Evolutionary conservation across 2,113 vertebrate species (phyloP).

Genomic region (Rattus rattus): DNA sequence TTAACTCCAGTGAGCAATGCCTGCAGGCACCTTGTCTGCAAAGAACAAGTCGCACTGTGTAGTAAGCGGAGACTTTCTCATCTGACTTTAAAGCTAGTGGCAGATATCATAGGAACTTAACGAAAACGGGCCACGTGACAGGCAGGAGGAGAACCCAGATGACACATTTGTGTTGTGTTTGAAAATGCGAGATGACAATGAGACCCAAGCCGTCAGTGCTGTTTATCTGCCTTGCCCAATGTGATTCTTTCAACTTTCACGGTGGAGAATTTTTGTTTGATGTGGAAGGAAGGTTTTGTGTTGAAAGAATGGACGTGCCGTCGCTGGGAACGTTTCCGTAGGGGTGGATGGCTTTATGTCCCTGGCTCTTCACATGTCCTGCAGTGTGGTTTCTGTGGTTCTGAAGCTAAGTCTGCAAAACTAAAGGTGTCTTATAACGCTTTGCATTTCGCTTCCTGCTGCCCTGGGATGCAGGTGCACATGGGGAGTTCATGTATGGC

Average conservation of each 20-base stretch:
- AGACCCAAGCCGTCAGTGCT: neutral
- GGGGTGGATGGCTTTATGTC: neutral
- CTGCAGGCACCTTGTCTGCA: neutral
- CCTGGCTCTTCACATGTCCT: neutral
- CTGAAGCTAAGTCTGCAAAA: slow-evolving; percentile 56
- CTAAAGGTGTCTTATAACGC: slow-evolving; percentile 63
- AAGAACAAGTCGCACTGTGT: neutral
- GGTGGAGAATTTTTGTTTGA: slow-evolving; percentile 47
- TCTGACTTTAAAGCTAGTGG: neutral
- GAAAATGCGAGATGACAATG: slow-evolving; percentile 17
- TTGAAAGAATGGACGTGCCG: slow-evolving; percentile 1
- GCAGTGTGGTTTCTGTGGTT: slow-evolving; percentile 38
- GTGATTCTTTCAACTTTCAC: slow-evolving; percentile 36
- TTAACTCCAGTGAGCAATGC: neutral
- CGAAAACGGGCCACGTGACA: slow-evolving; percentile 36
- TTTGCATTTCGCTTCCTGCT: slow-evolving; percentile 87
- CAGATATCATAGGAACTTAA: neutral
- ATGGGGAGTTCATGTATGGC: slow-evolving; percentile 92
- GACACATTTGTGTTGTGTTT: slow-evolving; percentile 28
- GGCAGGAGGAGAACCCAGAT: slow-evolving; percentile 18
- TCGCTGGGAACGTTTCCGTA: slow-evolving; percentile 31
- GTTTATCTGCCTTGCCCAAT: slow-evolving; percentile 19
- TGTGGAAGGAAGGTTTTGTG: slow-evolving; percentile 37
- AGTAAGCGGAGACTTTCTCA: neutral
- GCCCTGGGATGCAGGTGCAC: slow-evolving; percentile 88